A percentile compares a stretch with the other conserved stretches of the same genome.
Conservation (phyloP, 2,113 vertebrate genomes). For the Pampusana beccarii region DNA sequence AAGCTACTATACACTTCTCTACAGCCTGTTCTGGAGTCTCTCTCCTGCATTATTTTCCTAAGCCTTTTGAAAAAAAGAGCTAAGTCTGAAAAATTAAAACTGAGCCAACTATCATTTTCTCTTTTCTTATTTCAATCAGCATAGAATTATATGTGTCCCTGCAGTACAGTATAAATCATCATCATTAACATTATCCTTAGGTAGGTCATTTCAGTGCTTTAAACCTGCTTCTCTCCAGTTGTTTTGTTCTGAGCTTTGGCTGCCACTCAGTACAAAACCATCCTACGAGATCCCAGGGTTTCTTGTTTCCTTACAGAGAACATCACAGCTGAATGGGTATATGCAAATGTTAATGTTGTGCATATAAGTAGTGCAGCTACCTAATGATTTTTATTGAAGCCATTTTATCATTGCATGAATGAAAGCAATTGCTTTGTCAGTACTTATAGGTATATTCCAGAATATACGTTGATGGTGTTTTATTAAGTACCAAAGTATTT, state of each 20-base stretch:
- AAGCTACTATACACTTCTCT: neutral
- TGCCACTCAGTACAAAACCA: neutral
- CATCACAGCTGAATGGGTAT: neutral
- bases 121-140: neutral
- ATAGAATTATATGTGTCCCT: neutral
- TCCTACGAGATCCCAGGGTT: neutral
- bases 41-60: neutral
- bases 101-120: neutral
- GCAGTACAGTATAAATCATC: constrained; percentile 6
- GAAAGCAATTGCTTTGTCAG: neutral
- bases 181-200: constrained; percentile 30
- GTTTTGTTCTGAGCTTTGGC: neutral
- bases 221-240: neutral
- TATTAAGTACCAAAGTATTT: neutral
- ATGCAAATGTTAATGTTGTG: neutral
- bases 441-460: neutral
- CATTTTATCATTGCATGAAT: neutral
- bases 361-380: neutral
- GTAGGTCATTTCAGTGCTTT: constrained; percentile 4
- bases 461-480: neutral
- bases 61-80: neutral
- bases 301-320: neutral
- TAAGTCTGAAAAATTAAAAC: neutral
- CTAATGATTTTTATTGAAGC: neutral
- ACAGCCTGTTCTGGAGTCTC: neutral